Evolutionary conservation across 1,140 invertebrate species (phyloP), one percentile per base, ranked within the genome.

Genomic region (Drosophila suzukii): DNA sequence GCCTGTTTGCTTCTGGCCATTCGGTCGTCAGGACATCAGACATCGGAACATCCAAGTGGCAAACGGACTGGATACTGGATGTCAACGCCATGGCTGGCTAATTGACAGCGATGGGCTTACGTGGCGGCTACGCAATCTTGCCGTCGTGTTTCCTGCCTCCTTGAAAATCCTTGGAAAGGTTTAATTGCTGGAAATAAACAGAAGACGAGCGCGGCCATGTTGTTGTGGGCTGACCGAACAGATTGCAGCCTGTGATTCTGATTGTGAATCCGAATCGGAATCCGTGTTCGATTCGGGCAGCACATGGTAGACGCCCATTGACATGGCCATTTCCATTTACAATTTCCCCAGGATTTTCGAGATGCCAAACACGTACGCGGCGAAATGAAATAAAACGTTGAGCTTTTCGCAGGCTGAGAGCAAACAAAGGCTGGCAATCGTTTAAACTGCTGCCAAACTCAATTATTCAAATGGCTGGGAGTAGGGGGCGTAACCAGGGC

Each of bases 151-250:
- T 68, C 43, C 58, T 32, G 59, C 58, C 7, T 41, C 63, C 62
- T 39, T 34, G 24, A n/a, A 17, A n/a, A 39, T 71, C 43, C 67
- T 47, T 70, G 67, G 81, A 75, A 86, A 86, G 79, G 70, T 76
- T 86, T 86, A 86, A 86, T 86, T 83, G 75, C 79, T 73, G 61
- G 59, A 68, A 88, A 62, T 79, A 76, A 83, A 60, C 51, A 53
- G 43, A 65, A 30, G 39, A 49, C 53, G 34, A 30, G 13, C 24
- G 17, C n/a, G n/a, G 17, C 27, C 0, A 10, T 17, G 12, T n/a
- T 55, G 56, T 53, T 53, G 60, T 49, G 44, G 74, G 61, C 71
- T 71, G 66, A 38, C 44, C 81, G 24, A 74, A 82, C 83, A 86
- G 82, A 86, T 88, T 88, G 84, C 78, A 72, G 68, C 47, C 47